Base-by-base conservation (phyloP, 2,797 vertebrate genomes). In the Enoplosus armatus region DNA sequence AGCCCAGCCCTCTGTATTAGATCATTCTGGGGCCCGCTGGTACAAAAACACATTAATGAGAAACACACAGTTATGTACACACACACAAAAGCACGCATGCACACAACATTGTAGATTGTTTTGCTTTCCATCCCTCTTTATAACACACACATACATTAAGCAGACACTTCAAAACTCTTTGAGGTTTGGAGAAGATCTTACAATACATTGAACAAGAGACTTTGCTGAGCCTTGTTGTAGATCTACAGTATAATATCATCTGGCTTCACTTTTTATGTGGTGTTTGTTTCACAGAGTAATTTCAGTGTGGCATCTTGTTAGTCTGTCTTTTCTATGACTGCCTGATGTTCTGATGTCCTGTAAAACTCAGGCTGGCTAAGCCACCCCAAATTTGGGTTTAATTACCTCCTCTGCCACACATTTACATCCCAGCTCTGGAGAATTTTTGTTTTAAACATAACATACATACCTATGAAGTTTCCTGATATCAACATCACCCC, bases 1-100 rank as follows among this genome's bases (percentile, higher is more conserved):
- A 84, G 79, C 82, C 87, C 82, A 54, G 82, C 88, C 88, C 82
- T 87, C 81, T 86, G 55, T 80, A 90, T 91, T 91, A 86, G 85
- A 92, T 93, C 89, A 89, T 80, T 84, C 74, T 77, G 73, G 56
- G 84, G 61, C 79, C 73, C 45, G 43, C 77, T 86, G 82, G 84
- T 81, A 88, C 76, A 77, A 69, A 84, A 73, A 75, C 51, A 75
- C 77, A 81, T 71, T 76, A 74, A 92, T 86, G 80, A 88, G 77
- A 89, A 89, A 85, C 79, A 90, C 77, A 76, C 79, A 60, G 29
- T 55, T 45, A 70, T 61, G 37, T 53, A 74, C 51, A 76, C 45
- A 70, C 26, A 59, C 37, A 75, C 37, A 62, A 24, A 75, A 35
- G 65, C 24, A 64, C 35, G 65, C 26, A 37, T 10, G 31, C 18